Percentiles rank a stretch among this genome's conserved stretches.
These are phyloP conservation scores for Eustalomyia histrio DNA, from an alignment of 2,888 invertebrate species.

Conservation along the genomic window DNA sequence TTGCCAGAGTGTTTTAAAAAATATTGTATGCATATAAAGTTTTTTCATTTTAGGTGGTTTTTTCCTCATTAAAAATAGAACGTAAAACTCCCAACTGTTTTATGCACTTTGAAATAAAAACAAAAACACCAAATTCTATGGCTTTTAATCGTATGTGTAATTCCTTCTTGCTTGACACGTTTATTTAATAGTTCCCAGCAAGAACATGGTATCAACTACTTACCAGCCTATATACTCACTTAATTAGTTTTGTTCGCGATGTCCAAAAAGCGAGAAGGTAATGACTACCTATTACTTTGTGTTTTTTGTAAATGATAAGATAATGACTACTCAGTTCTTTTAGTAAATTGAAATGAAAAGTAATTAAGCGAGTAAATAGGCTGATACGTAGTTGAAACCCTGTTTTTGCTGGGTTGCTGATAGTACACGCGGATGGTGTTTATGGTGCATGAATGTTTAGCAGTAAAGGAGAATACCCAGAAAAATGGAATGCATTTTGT, in stretches of 20 bases:
- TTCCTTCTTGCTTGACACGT: slow-evolving; percentile 1
- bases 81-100: slow-evolving; percentile 31
- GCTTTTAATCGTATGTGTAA: not conserved
- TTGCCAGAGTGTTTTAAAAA: slow-evolving; percentile 18
- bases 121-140: not conserved
- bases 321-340: no score
- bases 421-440: not conserved
- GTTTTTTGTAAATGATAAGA: no score
- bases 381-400: no score
- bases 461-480: no score
- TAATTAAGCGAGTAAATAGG: no score
- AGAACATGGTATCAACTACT: no score
- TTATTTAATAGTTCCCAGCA: slow-evolving; percentile 8
- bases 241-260: no score
- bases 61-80: slow-evolving; percentile 30
- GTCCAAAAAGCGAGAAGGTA: no score
- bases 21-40: not conserved
- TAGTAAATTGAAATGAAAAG: no score
- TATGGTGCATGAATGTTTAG: not conserved
- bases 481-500: no score
- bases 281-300: no score
- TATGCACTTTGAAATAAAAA: slow-evolving; percentile 21
- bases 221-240: no score
- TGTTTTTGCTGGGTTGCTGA: not conserved
- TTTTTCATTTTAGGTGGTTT: slow-evolving; percentile 18